Evolutionary conservation across 30 jellyfish, hydroid and myxozoan genomes (phyloP), one percentile per base, ranked within the genome.

Genomic region (Hydra vulgaris): DNA sequence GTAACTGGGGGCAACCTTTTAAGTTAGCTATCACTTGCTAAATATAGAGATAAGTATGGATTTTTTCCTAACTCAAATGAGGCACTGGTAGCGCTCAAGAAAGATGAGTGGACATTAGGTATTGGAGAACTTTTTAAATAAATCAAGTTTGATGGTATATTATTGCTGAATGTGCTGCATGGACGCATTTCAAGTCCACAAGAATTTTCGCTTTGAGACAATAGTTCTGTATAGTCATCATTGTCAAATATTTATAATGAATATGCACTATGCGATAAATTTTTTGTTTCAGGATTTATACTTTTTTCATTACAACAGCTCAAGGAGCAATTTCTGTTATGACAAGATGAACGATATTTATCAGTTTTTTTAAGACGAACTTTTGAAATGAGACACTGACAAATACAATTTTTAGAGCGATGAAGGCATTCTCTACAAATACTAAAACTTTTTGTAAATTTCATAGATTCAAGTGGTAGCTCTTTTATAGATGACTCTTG

Each of bases 11-110:
- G 99, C 26, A 94, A 55, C 77, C 74, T 70, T 71, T 54, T 73
- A 81, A 94, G 67, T 1, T 78, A 22, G 7, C 82, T 87, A 66
- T 94, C 99, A 16, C 90, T 72, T 3, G 99, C 96, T 22, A 87
- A 67, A n/a, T 82, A 82, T 18, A 97, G 99, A 8, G 99, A 95
- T 95, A 89, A 75, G 66, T 84, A 80, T 7, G 99, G 97, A 70
- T 88, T 94, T 53, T 24, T 83, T 72, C 89, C 87, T 8, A 18
- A 74, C 27, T 80, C 72, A 66, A 66, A 80, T 3, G 75, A 68
- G 27, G 4, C 25, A n/a, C 8, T 68, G 4, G 75, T 68, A 23
- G 26, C 7, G 5, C 12, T 40, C 12, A 40, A 3, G 5, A 3
- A 12, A 3, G 61, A 12, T 3, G 61, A 12, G 8, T 40, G 61